Evolutionary conservation across 2,888 invertebrate species (phyloP).

Genomic region (Drosophila barbarae): DNA sequence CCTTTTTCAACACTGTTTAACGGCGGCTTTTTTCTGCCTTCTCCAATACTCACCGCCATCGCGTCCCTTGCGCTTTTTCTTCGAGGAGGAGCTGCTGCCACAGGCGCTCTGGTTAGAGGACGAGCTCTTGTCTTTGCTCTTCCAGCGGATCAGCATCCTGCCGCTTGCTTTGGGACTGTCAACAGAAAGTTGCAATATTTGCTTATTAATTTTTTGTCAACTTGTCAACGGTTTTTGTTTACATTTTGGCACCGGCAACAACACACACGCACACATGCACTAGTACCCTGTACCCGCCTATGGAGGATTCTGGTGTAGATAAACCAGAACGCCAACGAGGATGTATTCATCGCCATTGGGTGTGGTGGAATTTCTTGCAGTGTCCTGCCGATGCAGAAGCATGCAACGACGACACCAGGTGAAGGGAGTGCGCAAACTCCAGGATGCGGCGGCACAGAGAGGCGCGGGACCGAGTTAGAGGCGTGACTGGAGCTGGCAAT

Average conservation of each 20-base stretch:
- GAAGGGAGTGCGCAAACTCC: slow-evolving; percentile 36
- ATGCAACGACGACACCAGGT: slow-evolving; percentile 15
- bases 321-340: slow-evolving; percentile 9
- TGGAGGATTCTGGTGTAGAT: slow-evolving; percentile 17
- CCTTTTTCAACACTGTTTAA: slow-evolving; percentile 3
- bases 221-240: slow-evolving; percentile 14
- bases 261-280: background rate
- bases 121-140: slow-evolving; percentile 89
- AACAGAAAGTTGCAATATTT: background rate
- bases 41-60: slow-evolving; percentile 83
- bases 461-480: slow-evolving; percentile 15
- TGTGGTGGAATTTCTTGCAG: slow-evolving; percentile 22
- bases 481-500: slow-evolving; percentile 14
- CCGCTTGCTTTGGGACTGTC: background rate
- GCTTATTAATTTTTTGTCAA: background rate
- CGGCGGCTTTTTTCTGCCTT: background rate
- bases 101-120: slow-evolving; percentile 83
- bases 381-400: slow-evolving; percentile 10
- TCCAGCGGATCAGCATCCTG: slow-evolving; percentile 90
- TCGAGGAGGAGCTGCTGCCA: slow-evolving; percentile 82
- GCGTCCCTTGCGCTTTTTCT: slow-evolving; percentile 91
- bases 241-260: slow-evolving; percentile 25
- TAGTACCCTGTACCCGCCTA: too few species aligned
- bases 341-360: slow-evolving; percentile 4
- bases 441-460: slow-evolving; percentile 1